These are phyloP conservation scores for Amphiprion clarkii DNA, from an alignment of 2,797 vertebrate species.

Conservation along the genomic window DNA sequence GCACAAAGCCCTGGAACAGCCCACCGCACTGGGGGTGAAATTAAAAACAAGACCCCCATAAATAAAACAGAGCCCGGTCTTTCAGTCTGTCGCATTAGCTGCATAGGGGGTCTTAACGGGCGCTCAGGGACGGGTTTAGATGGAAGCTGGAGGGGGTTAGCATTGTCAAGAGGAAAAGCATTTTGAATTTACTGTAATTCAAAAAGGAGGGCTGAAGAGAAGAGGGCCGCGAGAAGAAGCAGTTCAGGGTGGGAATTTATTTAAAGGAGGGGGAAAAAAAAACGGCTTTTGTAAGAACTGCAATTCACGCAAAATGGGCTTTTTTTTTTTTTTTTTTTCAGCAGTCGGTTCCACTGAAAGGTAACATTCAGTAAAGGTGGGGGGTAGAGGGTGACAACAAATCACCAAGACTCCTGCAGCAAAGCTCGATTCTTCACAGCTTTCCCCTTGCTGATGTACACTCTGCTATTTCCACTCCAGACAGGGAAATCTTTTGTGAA, in stretches of 20 bases:
- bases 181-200: slow-evolving; percentile 57
- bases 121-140: slow-evolving; percentile 58
- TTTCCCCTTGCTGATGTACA: slow-evolving; percentile 28
- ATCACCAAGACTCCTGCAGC: slow-evolving; percentile 59
- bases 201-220: slow-evolving; percentile 36
- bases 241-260: slow-evolving; percentile 15
- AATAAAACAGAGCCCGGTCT: slow-evolving; percentile 76
- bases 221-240: slow-evolving; percentile 1
- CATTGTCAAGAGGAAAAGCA: slow-evolving; percentile 49
- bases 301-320: slow-evolving; percentile 12
- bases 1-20: slow-evolving; percentile 43
- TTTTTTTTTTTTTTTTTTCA: slow-evolving; percentile 23
- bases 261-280: neutral
- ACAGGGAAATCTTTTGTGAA: slow-evolving; percentile 33
- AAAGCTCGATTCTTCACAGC: slow-evolving; percentile 52
- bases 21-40: slow-evolving; percentile 61
- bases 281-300: slow-evolving; percentile 18
- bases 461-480: slow-evolving; percentile 21
- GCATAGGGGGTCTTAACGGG: slow-evolving; percentile 62
- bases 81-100: slow-evolving; percentile 59
- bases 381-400: slow-evolving; percentile 35
- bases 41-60: slow-evolving; percentile 81
- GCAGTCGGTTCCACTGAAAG: slow-evolving; percentile 53
- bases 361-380: slow-evolving; percentile 26
- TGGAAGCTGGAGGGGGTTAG: slow-evolving; percentile 40